Conservation (phyloP, 2,888 invertebrate species). For the Mactromeris polynyma region DNA sequence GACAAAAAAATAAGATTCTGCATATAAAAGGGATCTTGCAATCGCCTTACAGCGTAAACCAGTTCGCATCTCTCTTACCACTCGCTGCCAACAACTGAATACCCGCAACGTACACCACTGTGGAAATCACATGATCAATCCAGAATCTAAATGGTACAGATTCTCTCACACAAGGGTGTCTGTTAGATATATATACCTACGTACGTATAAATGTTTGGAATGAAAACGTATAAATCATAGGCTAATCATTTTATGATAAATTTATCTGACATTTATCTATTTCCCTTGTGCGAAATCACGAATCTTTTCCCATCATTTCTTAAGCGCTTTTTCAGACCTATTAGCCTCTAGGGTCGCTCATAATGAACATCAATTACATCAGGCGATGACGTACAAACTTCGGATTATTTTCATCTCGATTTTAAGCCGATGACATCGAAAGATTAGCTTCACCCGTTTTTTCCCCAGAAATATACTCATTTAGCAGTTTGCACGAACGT, state of each 20-base stretch:
- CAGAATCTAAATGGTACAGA: not conserved
- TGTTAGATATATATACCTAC: not conserved
- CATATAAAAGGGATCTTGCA: too few relatives aligned
- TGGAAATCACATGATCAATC: not conserved
- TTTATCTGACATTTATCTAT: constrained; percentile 9
- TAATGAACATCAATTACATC: not conserved
- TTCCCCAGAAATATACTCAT: too few relatives aligned
- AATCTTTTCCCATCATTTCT: not conserved
- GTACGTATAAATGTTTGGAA: not conserved
- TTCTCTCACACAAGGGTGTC: not conserved
- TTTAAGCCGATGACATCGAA: too few relatives aligned
- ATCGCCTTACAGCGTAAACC: too few relatives aligned
- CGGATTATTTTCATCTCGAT: too few relatives aligned
- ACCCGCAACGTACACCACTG: too few relatives aligned
- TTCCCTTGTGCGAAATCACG: not conserved
- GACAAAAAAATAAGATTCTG: too few relatives aligned
- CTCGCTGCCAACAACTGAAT: too few relatives aligned
- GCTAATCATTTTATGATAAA: constrained; percentile 15
- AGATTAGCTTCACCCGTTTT: too few relatives aligned
- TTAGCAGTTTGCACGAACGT: too few relatives aligned
- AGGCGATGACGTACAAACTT: not conserved
- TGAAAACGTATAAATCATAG: constrained; percentile 19
- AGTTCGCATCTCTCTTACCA: too few relatives aligned
- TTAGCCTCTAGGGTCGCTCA: not conserved
- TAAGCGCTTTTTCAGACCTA: not conserved